These are phyloP conservation scores for Rhabdophis nuchalis DNA, from an alignment of 2,797 vertebrate genomes.

Conservation along the genomic window DNA sequence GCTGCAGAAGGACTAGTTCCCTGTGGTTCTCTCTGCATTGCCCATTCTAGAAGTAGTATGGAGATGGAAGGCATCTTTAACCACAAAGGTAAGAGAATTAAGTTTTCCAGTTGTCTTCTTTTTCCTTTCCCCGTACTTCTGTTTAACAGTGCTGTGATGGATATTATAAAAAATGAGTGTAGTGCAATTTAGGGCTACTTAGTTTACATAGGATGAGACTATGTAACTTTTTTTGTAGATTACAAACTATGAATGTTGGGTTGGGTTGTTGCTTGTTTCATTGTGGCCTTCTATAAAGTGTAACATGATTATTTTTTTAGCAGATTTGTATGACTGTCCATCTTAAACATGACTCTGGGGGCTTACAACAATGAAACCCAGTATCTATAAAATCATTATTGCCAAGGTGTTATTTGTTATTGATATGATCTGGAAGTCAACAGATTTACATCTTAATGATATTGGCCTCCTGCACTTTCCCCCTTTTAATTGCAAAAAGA, in stretches of 20 bases:
- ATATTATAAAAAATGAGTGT: neutral
- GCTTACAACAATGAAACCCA: neutral
- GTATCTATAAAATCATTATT: neutral
- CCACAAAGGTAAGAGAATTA: constrained; percentile 86
- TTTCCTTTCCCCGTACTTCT: neutral
- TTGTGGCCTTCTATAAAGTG: too few species aligned
- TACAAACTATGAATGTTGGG: neutral
- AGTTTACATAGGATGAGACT: neutral
- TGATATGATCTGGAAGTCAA: neutral
- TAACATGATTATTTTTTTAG: neutral
- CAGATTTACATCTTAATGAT: neutral
- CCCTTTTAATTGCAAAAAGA: neutral
- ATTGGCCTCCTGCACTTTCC: neutral
- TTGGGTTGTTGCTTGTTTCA: neutral
- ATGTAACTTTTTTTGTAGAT: neutral
- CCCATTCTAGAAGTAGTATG: constrained; percentile 96
- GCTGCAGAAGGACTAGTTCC: constrained; percentile 93
- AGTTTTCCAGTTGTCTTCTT: rapidly evolving
- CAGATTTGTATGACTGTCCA: neutral
- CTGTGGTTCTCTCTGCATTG: constrained; percentile 92
- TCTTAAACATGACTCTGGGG: neutral
- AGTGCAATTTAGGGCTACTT: neutral
- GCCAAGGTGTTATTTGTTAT: neutral
- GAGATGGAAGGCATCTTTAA: constrained; percentile 99
- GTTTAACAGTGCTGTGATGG: neutral